Percentiles rank a stretch among this genome's conserved stretches.
Conservation (phyloP, 2,797 vertebrate species). For the Cottoperca gobio region DNA sequence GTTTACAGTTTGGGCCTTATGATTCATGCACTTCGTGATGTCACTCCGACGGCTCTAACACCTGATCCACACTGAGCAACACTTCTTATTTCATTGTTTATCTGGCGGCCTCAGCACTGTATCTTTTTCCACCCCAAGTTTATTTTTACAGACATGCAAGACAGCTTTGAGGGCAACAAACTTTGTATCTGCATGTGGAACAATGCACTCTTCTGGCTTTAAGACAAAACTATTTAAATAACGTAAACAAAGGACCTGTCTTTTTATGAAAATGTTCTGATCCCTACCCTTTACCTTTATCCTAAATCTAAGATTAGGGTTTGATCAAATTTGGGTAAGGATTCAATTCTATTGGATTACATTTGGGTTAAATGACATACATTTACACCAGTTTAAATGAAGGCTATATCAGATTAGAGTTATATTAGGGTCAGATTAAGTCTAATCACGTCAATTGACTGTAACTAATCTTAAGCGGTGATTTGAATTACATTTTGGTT, state of each 20-base stretch:
- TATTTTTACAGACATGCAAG: conserved; percentile 3
- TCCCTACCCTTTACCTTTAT: not conserved
- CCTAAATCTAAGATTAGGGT: not conserved
- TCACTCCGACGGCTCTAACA: conserved; percentile 36
- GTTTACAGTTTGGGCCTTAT: conserved; percentile 38
- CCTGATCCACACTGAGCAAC: conserved; percentile 34
- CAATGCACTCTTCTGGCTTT: not conserved
- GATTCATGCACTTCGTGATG: conserved; percentile 56
- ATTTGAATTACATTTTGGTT: not conserved
- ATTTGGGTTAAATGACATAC: not conserved
- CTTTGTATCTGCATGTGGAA: not conserved
- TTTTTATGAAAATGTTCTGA: not conserved
- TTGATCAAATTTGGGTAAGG: not conserved
- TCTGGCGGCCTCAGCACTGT: conserved; percentile 21
- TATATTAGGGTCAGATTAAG: not conserved
- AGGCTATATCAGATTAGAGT: not conserved
- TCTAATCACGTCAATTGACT: no score
- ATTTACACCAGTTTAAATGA: not conserved
- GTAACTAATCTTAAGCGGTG: not conserved
- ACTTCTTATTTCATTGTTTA: conserved; percentile 23
- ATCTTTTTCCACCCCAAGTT: not conserved
- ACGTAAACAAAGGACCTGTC: not conserved
- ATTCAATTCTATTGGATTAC: not conserved
- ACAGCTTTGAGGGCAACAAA: not conserved
- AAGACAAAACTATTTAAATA: not conserved